Evolutionary conservation across 2,888 invertebrate genomes (phyloP).

Genomic region (Lamproptera curius): DNA sequence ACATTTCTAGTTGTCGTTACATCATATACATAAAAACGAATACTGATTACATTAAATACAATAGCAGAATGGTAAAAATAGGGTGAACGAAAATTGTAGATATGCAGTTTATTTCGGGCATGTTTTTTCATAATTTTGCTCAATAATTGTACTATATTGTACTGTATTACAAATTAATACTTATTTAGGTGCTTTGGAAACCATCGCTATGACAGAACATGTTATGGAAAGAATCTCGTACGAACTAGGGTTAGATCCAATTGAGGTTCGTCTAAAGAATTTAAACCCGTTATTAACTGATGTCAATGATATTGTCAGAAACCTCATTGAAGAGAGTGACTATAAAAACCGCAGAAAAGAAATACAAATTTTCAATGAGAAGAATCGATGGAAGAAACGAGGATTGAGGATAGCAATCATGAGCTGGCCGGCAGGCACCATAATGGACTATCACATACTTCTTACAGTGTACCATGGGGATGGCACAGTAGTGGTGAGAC

Average conservation of each 20-base stretch:
- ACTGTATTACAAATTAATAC: background rate
- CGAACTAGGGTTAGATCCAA: constrained; percentile 23
- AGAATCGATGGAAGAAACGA: constrained; percentile 84
- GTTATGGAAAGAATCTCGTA: constrained; percentile 26
- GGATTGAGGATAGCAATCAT: constrained; percentile 68
- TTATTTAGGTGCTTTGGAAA: constrained; percentile 78
- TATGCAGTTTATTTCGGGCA: too few species aligned
- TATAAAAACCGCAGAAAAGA: constrained; percentile 62
- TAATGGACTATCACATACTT: constrained; percentile 21
- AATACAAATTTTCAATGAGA: constrained; percentile 75
- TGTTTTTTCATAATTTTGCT: too few species aligned
- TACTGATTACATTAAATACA: too few species aligned
- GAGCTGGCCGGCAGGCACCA: constrained; percentile 23
- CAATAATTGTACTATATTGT: too few species aligned
- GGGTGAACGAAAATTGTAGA: too few species aligned
- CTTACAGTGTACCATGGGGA: constrained; percentile 75
- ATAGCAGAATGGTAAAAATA: too few species aligned
- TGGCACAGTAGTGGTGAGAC: constrained; percentile 81
- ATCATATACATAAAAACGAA: background rate
- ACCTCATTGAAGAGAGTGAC: constrained; percentile 53
- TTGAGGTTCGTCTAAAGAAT: constrained; percentile 24
- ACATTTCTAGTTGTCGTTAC: background rate
- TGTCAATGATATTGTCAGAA: constrained; percentile 35
- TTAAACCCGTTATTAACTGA: constrained; percentile 22
- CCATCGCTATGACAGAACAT: constrained; percentile 67